Evolutionary conservation across 2,888 invertebrate species (phyloP).

Genomic region (Nomada ferruginata): DNA sequence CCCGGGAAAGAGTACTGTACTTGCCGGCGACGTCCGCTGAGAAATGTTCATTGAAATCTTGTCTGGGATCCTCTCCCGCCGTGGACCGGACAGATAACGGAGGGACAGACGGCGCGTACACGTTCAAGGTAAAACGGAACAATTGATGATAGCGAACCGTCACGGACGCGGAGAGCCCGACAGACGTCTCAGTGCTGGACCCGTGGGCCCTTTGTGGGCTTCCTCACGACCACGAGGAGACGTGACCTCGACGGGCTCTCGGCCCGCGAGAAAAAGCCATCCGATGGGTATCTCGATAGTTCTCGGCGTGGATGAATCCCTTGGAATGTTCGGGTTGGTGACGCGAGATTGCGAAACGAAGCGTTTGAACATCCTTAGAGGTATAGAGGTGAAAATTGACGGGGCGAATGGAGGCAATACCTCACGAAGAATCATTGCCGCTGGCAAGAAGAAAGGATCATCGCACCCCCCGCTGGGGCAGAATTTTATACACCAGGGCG

Average conservation of each 20-base stretch:
- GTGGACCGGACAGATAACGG: conserved; percentile 17
- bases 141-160: conserved; percentile 79
- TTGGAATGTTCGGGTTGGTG: conserved; percentile 54
- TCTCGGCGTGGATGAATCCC: conserved; percentile 51
- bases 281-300: conserved; percentile 77
- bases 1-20: conserved; percentile 55
- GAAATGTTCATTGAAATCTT: conserved; percentile 77
- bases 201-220: conserved; percentile 69
- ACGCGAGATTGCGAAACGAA: conserved; percentile 39
- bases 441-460: background rate
- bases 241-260: conserved; percentile 72
- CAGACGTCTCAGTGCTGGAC: conserved; percentile 47
- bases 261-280: conserved; percentile 68
- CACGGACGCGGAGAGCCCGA: conserved; percentile 65
- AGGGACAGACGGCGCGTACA: conserved; percentile 13
- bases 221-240: conserved; percentile 73
- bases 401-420: background rate
- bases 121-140: conserved; percentile 73
- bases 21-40: conserved; percentile 67
- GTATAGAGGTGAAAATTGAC: too few species aligned
- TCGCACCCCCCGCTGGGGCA: background rate
- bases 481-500: conserved; percentile 1
- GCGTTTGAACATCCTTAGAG: background rate
- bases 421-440: background rate
- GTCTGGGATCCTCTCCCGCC: conserved; percentile 63